Evolutionary conservation across 2,797 vertebrate species (phyloP), one percentile per base, ranked within the genome.

Genomic region (Schizopygopsis malacanthus): DNA sequence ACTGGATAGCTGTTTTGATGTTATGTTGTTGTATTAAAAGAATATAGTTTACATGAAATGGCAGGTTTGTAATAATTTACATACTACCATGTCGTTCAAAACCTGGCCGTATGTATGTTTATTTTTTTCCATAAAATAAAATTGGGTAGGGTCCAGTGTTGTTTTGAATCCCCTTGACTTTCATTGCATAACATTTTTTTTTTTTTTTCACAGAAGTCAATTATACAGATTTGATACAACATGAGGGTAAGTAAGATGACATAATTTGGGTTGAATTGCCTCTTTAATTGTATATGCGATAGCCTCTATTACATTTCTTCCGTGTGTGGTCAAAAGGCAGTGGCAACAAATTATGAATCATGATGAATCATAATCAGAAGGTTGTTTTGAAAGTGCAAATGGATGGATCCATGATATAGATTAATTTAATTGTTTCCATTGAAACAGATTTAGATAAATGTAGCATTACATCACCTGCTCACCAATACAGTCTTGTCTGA

Each of bases 331-430:
- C 54, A 61, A n/a, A 37, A 61, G 41, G 70, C 39, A 13, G 54
- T 41, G 54, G n/a, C 59, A 28, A 43, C n/a, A 25, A 61, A 13
- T 1, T 2, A 12, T 67, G 25, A 56, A 22, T 56, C 52, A 59
- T 39, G n/a, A 43, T 59, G 52, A 61, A 82, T 82, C 16, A 72
- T 82, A 72, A 73, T 63, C 54, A 63, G 18, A 22, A 33, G 18
- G 25, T 61, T 82, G 54, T 47, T 73, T 47, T 73, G 6, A 37
- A 83, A 61, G 54, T 63, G 71, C 33, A 77, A 39, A 54, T 13
- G 12, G 18, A 76, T 45, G 2, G 25, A 16, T 65, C 6, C 28
- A 65, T 1, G 1, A 65, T 65, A 33, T 37, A 18, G 3, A 67
- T 67, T 0, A 69, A 37, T 69, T 67, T 12, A 61, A 25, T 25